Evolutionary conservation across 2,888 invertebrate species (phyloP).

Genomic region (Amblyteles armatorius): DNA sequence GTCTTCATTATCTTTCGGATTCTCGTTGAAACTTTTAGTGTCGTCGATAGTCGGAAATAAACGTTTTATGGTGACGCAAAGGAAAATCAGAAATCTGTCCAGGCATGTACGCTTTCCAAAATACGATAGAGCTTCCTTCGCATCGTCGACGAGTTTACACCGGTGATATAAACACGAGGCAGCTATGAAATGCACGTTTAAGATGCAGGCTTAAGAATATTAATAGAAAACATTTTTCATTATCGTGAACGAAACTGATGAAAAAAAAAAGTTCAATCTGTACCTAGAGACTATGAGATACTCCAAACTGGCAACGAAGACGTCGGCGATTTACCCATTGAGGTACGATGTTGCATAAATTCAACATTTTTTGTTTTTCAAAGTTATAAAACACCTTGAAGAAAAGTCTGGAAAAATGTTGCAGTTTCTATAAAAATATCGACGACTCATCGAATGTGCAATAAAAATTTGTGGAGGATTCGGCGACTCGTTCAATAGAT

Average conservation of each 20-base stretch:
- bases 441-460: too few species aligned
- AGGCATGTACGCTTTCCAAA: conserved; percentile 13
- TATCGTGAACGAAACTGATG: background rate
- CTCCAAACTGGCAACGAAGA: background rate
- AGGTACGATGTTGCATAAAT: background rate
- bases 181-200: conserved; percentile 13
- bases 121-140: conserved; percentile 30
- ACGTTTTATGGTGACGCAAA: background rate
- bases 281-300: background rate
- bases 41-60: background rate
- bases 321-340: background rate
- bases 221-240: conserved; percentile 8
- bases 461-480: too few species aligned
- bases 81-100: conserved; percentile 12
- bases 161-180: conserved; percentile 1
- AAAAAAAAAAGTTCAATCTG: background rate
- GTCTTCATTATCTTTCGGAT: background rate
- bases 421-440: too few species aligned
- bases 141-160: conserved; percentile 13
- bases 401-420: too few species aligned
- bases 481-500: too few species aligned
- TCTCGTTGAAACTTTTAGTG: background rate
- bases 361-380: background rate
- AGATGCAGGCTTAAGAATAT: conserved; percentile 12
- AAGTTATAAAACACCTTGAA: background rate